Evolutionary conservation across 2,888 invertebrate genomes (phyloP).

Genomic region (Dinocampus coccinellae): DNA sequence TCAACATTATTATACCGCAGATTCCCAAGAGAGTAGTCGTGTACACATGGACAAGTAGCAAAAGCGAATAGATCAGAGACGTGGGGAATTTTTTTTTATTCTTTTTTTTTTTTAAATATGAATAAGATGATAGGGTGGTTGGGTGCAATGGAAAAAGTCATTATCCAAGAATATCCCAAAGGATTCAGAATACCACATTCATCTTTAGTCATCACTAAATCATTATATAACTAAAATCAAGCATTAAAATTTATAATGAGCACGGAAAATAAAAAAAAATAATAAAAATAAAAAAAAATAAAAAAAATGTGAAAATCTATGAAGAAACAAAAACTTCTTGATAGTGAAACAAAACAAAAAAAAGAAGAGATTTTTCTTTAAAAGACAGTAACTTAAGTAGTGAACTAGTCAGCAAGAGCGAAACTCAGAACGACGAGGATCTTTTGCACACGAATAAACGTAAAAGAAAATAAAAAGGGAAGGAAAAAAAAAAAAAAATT

Average conservation of each 20-base stretch:
- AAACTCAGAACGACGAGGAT: not conserved
- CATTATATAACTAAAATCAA: not conserved
- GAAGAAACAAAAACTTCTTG: too few species aligned
- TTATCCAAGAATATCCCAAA: constrained; percentile 5
- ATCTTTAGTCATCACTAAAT: not conserved
- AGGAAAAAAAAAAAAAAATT: not conserved
- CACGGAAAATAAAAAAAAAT: too few species aligned
- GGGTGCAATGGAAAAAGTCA: constrained; percentile 14
- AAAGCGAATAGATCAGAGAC: constrained; percentile 58
- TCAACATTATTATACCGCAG: constrained; percentile 65
- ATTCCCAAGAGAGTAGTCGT: constrained; percentile 59
- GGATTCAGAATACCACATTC: not conserved
- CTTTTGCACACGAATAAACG: not conserved
- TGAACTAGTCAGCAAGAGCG: not conserved
- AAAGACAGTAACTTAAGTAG: not conserved
- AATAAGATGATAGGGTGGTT: constrained; percentile 43
- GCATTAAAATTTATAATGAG: not conserved
- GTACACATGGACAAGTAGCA: constrained; percentile 31
- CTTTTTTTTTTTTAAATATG: constrained; percentile 62
- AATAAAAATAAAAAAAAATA: too few species aligned
- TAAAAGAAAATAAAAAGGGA: not conserved
- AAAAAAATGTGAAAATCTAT: too few species aligned
- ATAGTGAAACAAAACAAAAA: not conserved
- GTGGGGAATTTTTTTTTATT: too few species aligned
- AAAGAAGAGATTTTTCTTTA: not conserved